Conservation (phyloP, 2,113 vertebrate genomes). For the Scatophagus argus region DNA sequence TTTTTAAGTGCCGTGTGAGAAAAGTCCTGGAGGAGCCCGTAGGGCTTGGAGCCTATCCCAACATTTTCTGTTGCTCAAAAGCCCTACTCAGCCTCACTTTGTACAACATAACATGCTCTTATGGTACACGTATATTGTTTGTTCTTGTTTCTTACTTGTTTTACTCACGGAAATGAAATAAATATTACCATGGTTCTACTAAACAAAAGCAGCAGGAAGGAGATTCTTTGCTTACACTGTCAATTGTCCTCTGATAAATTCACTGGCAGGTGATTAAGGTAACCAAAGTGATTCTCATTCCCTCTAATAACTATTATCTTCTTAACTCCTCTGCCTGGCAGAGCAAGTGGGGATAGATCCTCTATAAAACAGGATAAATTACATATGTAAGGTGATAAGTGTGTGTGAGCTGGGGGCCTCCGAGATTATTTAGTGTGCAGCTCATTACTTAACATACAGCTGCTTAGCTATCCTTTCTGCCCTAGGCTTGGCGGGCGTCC, state of each 20-base stretch:
- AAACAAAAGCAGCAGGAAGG: constrained; percentile 43
- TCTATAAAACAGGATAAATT: constrained; percentile 82
- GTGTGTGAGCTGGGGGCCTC: constrained; percentile 83
- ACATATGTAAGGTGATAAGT: constrained; percentile 93
- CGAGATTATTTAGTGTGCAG: constrained; percentile 91
- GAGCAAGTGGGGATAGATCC: constrained; percentile 77
- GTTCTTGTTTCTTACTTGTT: constrained; percentile 27
- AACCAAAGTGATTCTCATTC: constrained; percentile 72
- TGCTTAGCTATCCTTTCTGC: constrained; percentile 90
- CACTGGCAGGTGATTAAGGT: constrained; percentile 68
- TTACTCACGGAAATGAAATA: constrained; percentile 17
- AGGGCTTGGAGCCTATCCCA: constrained; percentile 70
- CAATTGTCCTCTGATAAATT: constrained; percentile 70
- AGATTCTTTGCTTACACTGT: constrained; percentile 40
- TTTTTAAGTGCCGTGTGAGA: constrained; percentile 71
- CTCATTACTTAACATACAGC: constrained; percentile 97
- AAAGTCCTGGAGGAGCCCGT: constrained; percentile 68
- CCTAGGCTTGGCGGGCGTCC: constrained; percentile 89
- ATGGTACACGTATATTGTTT: constrained; percentile 10
- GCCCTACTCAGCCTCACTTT: constrained; percentile 16
- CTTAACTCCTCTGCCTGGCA: constrained; percentile 63
- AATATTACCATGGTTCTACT: background rate
- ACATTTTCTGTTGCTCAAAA: constrained; percentile 53
- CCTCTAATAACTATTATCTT: constrained; percentile 80
- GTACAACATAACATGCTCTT: constrained; percentile 7